Base-by-base conservation (phyloP, 2,113 vertebrate genomes). In the Saiga tatarica region DNA sequence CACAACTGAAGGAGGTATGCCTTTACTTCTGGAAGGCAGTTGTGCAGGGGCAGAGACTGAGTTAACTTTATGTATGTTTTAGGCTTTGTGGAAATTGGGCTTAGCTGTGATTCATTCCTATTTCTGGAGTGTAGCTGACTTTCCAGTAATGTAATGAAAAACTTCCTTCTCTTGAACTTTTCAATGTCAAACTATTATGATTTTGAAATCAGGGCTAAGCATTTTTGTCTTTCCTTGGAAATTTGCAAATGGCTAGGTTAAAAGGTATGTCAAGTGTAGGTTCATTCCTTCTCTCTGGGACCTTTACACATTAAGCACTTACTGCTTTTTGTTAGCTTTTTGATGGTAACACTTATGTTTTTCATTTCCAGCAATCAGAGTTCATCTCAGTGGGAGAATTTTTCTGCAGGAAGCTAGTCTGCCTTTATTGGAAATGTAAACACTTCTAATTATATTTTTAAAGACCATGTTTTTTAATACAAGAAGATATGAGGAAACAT, bases 391-490 rank as follows among this genome's bases (percentile, higher is more conserved):
- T 67, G 50, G n/a, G 47, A 93, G 33, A 14, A 82, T 7, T 76
- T 50, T 15, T 88, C 76, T 91, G 76, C 47, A 91, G 67, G 59
- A 94, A 86, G 30, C 42, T 53, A 60, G 52, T 52, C 7, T 95
- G 59, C n/a, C 52, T 92, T 94, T 97, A 78, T 16, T 88, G 39
- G 64, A 85, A 86, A 87, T 81, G 25, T 90, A 85, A 94, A 87
- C 82, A 81, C 30, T 93, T 62, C 53, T 94, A 94, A 92, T 90
- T 96, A 42, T 91, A 95, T 81, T 91, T 88, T 94, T 93, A 89
- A 93, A 95, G 67, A 50, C 14, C 39, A 23, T 62, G 33, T 45
- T 78, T 92, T n/a, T 95, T 96, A 94, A 95, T 82, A 93, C 59
- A 87, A 91, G 19, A 95, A 76, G 25, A 52, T 23, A 47, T 17